Evolutionary conservation across 2,113 vertebrate species (phyloP).

Genomic region (Heptranchias perlo): DNA sequence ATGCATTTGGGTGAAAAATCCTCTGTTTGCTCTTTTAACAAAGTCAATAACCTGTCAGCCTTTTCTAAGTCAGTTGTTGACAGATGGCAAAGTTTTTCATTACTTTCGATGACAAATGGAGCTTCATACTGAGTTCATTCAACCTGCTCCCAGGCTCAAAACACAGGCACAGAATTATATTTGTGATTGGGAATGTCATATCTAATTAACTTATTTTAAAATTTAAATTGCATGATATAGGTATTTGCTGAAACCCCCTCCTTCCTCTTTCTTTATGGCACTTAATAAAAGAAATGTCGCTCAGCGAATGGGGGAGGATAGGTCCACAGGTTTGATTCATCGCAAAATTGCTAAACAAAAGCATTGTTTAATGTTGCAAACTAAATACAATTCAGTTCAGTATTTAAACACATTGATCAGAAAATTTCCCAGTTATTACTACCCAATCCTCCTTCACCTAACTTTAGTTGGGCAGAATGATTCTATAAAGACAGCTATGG

Average conservation of each 20-base stretch:
- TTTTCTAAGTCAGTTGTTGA: not conserved
- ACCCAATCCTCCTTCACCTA: not conserved
- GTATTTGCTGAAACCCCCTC: not conserved
- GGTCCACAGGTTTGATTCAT: not conserved
- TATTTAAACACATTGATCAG: not conserved
- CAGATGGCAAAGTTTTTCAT: not conserved
- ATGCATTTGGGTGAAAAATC: not conserved
- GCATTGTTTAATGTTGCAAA: not conserved
- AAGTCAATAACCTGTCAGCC: not conserved
- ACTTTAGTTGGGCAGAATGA: no score
- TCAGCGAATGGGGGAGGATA: not conserved
- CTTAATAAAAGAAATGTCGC: not conserved
- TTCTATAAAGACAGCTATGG: no score
- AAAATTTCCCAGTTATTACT: not conserved
- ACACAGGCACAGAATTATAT: not conserved
- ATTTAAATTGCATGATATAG: not conserved
- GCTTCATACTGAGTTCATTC: not conserved
- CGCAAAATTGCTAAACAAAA: not conserved
- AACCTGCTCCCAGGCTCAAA: not conserved
- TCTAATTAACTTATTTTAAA: not conserved
- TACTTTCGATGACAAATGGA: not conserved
- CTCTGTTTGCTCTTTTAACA: not conserved
- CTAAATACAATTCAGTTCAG: not conserved
- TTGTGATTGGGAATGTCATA: not conserved
- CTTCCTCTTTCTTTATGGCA: no score